Evolutionary conservation across 2,113 vertebrate genomes (phyloP).

Genomic region (Dinomys branickii): DNA sequence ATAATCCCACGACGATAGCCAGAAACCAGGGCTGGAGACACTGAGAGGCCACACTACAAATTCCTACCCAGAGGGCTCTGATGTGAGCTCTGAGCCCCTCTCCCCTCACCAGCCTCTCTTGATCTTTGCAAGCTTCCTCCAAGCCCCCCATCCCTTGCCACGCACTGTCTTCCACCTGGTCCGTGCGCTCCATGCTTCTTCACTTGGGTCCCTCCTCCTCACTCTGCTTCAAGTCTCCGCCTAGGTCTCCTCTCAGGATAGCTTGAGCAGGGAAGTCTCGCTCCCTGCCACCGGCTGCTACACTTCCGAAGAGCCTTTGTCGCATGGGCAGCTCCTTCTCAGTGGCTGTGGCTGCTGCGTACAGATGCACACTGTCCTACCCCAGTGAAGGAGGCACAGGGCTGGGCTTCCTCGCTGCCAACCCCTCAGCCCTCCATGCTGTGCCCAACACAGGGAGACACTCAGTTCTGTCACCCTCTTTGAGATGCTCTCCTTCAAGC

Average conservation of each 20-base stretch:
- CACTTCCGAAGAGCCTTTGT: too few relatives aligned
- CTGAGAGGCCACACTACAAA: background rate
- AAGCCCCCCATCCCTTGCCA: background rate
- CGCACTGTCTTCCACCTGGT: background rate
- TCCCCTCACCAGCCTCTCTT: background rate
- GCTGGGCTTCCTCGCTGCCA: accelerated
- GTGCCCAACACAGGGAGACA: accelerated
- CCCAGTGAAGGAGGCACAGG: too few relatives aligned
- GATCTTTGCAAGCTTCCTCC: background rate
- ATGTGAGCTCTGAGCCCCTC: background rate
- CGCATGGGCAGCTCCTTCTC: background rate
- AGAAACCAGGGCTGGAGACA: background rate
- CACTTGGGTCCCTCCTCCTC: background rate
- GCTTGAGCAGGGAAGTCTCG: background rate
- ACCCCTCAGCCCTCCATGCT: background rate
- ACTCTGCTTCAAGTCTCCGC: background rate
- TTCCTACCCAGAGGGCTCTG: background rate
- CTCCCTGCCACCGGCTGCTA: too few relatives aligned
- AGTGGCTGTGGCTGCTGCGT: background rate
- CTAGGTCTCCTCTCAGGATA: background rate
- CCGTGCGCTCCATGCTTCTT: background rate
- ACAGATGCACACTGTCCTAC: accelerated
- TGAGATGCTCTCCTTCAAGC: background rate
- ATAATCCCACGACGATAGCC: too few relatives aligned
- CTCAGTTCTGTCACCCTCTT: background rate